Base-by-base conservation (phyloP, 2,113 vertebrate genomes). In the Glaucidium brasilianum region DNA sequence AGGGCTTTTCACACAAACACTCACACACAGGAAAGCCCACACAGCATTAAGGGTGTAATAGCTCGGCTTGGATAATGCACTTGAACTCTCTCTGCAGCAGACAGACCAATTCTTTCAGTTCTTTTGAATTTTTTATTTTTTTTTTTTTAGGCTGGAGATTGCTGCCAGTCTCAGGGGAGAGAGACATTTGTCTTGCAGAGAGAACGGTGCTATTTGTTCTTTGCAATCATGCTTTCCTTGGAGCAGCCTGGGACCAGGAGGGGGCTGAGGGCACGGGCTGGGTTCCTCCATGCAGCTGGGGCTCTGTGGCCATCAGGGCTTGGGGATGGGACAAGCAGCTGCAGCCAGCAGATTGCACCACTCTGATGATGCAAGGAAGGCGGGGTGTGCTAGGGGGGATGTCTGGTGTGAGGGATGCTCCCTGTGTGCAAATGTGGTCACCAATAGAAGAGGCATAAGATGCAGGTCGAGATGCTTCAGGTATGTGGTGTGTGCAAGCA, bases 121-220 rank as follows among this genome's bases (percentile, higher is more conserved):
- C 94, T 94, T 96, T 58, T 68, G 55, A 90, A 69, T n/a, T 16
- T 85, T 47, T 21, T 47, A 16, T 45, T 21, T 73, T 26, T 39
- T 53, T 71, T 37, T 19, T 23, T 89, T 73, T n/a, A 84, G 52
- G 80, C 59, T 89, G 74, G 72, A 82, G 47, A 53, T 92, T 95
- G 73, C 85, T 59, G 88, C 68, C 90, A 68, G 85, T 96, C 96
- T 97, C 90, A 2, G 9, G 94, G 80, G 90, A 92, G 82, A 47
- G 53, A 71, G 35, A 94, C 32, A 15, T 93, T 95, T 35, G 50
- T 94, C 93, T 97, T 56, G 13, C 67, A 59, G 82, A 85, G 94
- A 91, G 97, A 98, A 77, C 18, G 26, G 26, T 89, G 94, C 55
- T 52, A 11, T 97, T 98, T 97, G 62, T 96, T 98, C 83, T 93